Conservation (phyloP, 2,888 invertebrate species). For the Leptinotarsa tumamoca region DNA sequence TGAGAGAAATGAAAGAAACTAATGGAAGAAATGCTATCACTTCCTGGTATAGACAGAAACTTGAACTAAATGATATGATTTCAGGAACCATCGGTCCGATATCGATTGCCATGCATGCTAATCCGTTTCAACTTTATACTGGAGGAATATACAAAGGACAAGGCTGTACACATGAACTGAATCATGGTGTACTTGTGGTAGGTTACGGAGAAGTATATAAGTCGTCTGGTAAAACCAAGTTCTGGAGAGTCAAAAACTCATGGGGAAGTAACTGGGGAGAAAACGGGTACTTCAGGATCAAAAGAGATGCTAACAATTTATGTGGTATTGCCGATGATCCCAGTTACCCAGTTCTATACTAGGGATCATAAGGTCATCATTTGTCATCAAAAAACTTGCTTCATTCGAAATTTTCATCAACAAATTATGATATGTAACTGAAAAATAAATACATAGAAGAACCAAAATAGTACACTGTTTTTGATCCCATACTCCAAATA, state of each 20-base stretch:
- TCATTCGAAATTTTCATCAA: too few species aligned
- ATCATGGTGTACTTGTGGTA: slow-evolving; percentile 27
- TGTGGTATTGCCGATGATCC: slow-evolving; percentile 28
- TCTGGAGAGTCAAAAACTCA: slow-evolving; percentile 34
- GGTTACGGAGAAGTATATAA: slow-evolving; percentile 24
- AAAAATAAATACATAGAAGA: too few species aligned
- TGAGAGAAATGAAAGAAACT: too few species aligned
- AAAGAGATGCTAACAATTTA: slow-evolving; percentile 10
- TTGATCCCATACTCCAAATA: too few species aligned
- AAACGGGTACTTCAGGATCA: slow-evolving; percentile 24
- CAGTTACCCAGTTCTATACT: slow-evolving; percentile 22
- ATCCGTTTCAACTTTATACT: slow-evolving; percentile 25
- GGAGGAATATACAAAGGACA: slow-evolving; percentile 26
- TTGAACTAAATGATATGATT: neutral
- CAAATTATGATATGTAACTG: too few species aligned
- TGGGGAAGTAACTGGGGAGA: slow-evolving; percentile 33
- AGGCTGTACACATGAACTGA: neutral
- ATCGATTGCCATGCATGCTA: slow-evolving; percentile 28
- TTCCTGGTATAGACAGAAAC: too few species aligned
- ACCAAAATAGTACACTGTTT: too few species aligned
- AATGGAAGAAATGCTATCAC: too few species aligned
- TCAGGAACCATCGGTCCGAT: slow-evolving; percentile 35
- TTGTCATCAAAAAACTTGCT: too few species aligned
- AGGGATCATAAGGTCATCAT: neutral
- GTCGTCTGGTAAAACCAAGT: neutral